Evolutionary conservation across 2,888 invertebrate species (phyloP).

Genomic region (Dendrolimus pini): DNA sequence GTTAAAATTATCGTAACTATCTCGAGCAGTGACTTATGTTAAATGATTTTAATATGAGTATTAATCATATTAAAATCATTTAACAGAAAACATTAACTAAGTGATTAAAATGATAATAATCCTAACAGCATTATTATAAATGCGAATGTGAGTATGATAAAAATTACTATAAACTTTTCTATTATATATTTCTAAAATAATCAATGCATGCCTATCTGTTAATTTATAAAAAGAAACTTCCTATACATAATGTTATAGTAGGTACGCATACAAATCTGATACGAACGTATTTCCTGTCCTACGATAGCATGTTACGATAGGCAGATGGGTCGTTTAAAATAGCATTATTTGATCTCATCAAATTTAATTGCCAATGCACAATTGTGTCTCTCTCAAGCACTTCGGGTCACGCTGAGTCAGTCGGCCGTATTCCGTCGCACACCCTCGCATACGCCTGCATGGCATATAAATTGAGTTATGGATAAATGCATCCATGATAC

Average conservation of each 20-base stretch:
- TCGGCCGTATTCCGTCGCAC: conserved; percentile 7
- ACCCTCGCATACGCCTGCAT: conserved; percentile 18
- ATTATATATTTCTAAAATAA: too few relatives aligned
- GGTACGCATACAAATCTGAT: background rate
- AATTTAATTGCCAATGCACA: conserved; percentile 64
- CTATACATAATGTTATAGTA: background rate
- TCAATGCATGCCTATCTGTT: too few relatives aligned
- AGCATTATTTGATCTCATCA: conserved; percentile 65
- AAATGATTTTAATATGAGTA: too few relatives aligned
- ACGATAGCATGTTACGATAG: conserved; percentile 6
- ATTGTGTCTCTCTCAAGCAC: conserved; percentile 53
- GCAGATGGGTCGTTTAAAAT: conserved; percentile 55
- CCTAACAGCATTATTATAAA: too few relatives aligned
- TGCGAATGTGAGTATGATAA: too few relatives aligned
- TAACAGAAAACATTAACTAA: too few relatives aligned
- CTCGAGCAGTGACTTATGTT: too few relatives aligned
- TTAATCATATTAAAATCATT: too few relatives aligned
- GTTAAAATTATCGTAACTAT: too few relatives aligned
- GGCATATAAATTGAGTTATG: conserved; percentile 41
- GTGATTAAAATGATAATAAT: too few relatives aligned
- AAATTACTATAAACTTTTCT: too few relatives aligned
- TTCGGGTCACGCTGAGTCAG: conserved; percentile 54
- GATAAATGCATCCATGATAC: conserved; percentile 32
- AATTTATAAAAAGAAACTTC: too few relatives aligned
- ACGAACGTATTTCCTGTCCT: background rate